Conservation (phyloP, 2,888 invertebrate species). For the Ormyrus pomaceus region DNA sequence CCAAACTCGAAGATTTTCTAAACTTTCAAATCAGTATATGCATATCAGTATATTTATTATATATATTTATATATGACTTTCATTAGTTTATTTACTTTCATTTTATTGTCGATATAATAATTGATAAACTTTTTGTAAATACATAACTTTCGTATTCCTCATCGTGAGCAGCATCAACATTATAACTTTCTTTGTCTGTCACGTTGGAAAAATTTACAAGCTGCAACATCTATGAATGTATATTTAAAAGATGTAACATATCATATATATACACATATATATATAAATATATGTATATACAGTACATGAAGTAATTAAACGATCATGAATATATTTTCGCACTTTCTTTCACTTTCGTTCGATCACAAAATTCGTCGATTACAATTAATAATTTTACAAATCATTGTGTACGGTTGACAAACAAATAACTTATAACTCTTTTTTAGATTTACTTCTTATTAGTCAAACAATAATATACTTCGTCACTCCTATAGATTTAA, state of each 20-base stretch:
- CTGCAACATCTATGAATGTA: conserved; percentile 38
- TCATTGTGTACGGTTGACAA: background rate
- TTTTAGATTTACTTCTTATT: conserved; percentile 11
- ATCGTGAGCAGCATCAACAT: conserved; percentile 29
- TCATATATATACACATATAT: conserved; percentile 41
- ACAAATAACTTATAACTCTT: conserved; percentile 7
- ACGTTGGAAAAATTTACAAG: conserved; percentile 44
- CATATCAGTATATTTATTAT: conserved; percentile 27
- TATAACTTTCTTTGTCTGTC: conserved; percentile 19
- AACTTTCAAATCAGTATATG: conserved; percentile 37
- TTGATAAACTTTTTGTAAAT: conserved; percentile 63
- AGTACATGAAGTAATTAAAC: conserved; percentile 35
- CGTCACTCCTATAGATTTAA: too few relatives aligned
- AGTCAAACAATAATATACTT: background rate
- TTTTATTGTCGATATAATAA: conserved; percentile 72
- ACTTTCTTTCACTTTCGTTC: conserved; percentile 25
- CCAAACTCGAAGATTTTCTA: conserved; percentile 31
- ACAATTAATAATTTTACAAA: conserved; percentile 27
- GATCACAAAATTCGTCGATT: conserved; percentile 29
- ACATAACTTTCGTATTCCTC: conserved; percentile 40
- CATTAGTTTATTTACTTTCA: conserved; percentile 60
- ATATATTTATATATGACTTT: conserved; percentile 65
- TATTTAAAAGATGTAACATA: conserved; percentile 28
- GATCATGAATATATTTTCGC: conserved; percentile 21
- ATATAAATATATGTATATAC: conserved; percentile 52